phyloP scores from a whole-genome alignment of 2,113 vertebrate species.

The Eretmochelys imbricata region DNA sequence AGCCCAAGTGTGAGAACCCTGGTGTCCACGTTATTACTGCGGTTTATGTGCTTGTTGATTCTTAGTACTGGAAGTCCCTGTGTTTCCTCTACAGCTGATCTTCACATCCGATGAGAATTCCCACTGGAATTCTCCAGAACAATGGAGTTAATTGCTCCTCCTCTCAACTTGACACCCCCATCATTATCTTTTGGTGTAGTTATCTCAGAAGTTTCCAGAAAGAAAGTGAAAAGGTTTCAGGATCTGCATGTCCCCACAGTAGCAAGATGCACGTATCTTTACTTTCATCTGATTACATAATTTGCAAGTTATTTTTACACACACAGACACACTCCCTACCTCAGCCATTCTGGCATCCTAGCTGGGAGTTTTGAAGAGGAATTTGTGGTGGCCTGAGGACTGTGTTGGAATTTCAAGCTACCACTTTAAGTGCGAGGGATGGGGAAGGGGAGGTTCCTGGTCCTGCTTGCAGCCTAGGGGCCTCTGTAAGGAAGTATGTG shows the following conservation, averaged over 20 bases:
- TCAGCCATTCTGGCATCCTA: neutral
- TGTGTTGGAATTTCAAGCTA: neutral
- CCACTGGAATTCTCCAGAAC: neutral
- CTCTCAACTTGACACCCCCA: neutral
- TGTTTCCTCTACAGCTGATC: neutral
- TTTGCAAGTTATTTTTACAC: neutral
- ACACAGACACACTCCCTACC: neutral
- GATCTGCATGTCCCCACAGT: neutral
- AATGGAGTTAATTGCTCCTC: neutral
- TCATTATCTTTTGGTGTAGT: neutral
- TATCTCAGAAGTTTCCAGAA: neutral
- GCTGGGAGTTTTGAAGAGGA: neutral
- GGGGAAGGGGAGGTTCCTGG: neutral
- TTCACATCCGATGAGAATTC: neutral
- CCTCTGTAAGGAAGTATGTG: neutral
- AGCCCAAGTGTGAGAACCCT: fast-evolving
- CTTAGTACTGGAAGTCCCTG: neutral
- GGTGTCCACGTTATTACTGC: neutral
- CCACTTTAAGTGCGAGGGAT: neutral
- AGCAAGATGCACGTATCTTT: neutral
- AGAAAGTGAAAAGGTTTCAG: neutral
- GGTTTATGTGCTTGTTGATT: neutral
- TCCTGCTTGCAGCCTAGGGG: neutral
- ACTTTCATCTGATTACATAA: neutral
- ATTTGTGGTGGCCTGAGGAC: neutral